Conservation (phyloP, 1,140 invertebrate species). For the Hestina assimilis region DNA sequence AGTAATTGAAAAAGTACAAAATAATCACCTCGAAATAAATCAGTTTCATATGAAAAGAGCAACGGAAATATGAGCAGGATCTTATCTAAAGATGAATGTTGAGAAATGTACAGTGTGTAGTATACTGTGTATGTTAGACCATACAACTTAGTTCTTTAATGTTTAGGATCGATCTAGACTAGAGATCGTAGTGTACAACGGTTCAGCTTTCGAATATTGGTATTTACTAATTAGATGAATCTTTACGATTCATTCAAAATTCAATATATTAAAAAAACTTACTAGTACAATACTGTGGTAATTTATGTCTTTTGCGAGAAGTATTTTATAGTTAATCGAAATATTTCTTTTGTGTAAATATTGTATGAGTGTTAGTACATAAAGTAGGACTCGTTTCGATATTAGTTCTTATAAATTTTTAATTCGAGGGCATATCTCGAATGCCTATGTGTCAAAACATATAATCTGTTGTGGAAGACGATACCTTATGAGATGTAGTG, state of each 20-base stretch:
- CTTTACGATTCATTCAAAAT: constrained; percentile 60
- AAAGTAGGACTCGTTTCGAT: constrained; percentile 41
- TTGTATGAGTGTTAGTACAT: constrained; percentile 49
- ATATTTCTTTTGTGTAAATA: constrained; percentile 58
- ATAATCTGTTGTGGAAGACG: constrained; percentile 73
- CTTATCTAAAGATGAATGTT: background rate
- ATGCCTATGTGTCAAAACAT: constrained; percentile 52
- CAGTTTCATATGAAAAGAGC: too few relatives aligned
- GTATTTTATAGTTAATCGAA: constrained; percentile 44
- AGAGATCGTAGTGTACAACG: constrained; percentile 56
- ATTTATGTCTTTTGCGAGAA: constrained; percentile 48
- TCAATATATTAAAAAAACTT: constrained; percentile 56
- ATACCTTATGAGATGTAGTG: constrained; percentile 65
- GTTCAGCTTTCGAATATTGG: constrained; percentile 78
- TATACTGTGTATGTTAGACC: constrained; percentile 53
- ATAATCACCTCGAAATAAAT: too few relatives aligned
- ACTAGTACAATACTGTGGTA: constrained; percentile 50
- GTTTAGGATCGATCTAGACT: constrained; percentile 58
- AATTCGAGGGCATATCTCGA: constrained; percentile 36
- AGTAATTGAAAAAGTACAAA: background rate
- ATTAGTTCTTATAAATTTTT: constrained; percentile 41
- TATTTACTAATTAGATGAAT: constrained; percentile 58
- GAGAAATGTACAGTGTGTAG: constrained; percentile 42
- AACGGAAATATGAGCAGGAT: background rate
- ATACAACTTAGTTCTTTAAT: constrained; percentile 57